Evolutionary conservation across 1,140 invertebrate species (phyloP).

Genomic region (Platyscapa corneri): DNA sequence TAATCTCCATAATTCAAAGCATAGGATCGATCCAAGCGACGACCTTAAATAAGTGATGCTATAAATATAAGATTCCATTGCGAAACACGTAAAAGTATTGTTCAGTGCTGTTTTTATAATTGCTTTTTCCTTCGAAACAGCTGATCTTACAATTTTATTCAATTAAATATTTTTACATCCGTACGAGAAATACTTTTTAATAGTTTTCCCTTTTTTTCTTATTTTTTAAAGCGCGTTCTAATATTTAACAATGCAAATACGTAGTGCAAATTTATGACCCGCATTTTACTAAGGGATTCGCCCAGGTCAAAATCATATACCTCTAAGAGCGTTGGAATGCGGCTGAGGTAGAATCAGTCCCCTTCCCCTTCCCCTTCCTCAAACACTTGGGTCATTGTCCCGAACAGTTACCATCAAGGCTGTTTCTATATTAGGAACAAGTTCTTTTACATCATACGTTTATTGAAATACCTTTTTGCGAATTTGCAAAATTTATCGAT

Average conservation of each 20-base stretch:
- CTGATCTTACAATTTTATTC: neutral
- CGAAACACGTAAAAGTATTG: neutral
- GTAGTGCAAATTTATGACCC: neutral
- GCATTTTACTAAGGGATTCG: slow-evolving; percentile 56
- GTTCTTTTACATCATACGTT: slow-evolving; percentile 15
- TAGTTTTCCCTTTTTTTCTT: neutral
- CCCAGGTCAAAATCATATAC: slow-evolving; percentile 70
- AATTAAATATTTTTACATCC: too few species aligned
- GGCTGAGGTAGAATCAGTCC: slow-evolving; percentile 59
- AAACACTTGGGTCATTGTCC: slow-evolving; percentile 55
- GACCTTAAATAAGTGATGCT: slow-evolving; percentile 34
- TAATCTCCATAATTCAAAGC: slow-evolving; percentile 47
- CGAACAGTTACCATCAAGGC: slow-evolving; percentile 54
- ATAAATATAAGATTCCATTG: slow-evolving; percentile 34
- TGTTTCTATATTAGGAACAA: slow-evolving; percentile 51
- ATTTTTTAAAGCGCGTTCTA: neutral
- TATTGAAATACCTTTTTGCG: neutral
- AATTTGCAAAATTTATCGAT: slow-evolving; percentile 14
- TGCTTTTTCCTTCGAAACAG: neutral
- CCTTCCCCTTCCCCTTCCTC: slow-evolving; percentile 47
- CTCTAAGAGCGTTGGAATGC: slow-evolving; percentile 58
- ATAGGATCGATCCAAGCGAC: slow-evolving; percentile 40
- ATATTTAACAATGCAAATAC: neutral
- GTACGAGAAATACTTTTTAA: neutral
- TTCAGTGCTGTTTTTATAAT: neutral